phyloP scores from a whole-genome alignment of 2,113 vertebrate genomes.

The Gymnorhina tibicen region DNA sequence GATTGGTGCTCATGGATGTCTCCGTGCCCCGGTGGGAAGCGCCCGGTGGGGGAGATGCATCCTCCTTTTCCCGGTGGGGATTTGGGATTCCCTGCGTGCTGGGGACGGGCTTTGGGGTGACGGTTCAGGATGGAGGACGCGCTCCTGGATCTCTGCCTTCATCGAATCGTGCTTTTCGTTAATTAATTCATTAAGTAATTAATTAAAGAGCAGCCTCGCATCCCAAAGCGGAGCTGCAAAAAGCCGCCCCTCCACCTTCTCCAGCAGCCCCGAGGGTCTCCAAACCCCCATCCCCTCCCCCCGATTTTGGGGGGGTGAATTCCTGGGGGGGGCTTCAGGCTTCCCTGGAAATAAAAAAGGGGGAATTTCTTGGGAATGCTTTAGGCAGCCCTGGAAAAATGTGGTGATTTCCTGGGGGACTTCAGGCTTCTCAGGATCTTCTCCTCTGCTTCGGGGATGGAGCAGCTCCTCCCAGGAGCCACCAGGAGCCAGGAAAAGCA shows the following conservation, averaged over 20 bases:
- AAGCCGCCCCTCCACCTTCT: not conserved
- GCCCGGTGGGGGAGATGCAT: rapidly evolving
- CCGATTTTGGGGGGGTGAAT: not conserved
- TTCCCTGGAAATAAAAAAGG: too few relatives aligned
- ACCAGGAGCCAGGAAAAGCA: not conserved
- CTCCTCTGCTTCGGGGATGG: rapidly evolving
- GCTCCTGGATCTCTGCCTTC: not conserved
- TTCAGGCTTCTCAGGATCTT: too few relatives aligned
- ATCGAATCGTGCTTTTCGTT: not conserved
- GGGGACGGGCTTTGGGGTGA: not conserved
- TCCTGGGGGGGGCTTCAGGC: too few relatives aligned
- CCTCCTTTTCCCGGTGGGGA: rapidly evolving
- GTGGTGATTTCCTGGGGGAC: too few relatives aligned
- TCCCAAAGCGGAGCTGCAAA: rapidly evolving
- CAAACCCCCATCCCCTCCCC: too few relatives aligned
- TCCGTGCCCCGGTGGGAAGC: not conserved
- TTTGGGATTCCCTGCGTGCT: not conserved
- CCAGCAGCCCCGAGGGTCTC: not conserved
- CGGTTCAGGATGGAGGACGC: rapidly evolving
- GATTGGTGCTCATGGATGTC: not conserved
- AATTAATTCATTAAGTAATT: not conserved
- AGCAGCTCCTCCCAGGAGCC: not conserved
- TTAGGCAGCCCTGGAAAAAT: too few relatives aligned
- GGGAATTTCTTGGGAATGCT: too few relatives aligned
- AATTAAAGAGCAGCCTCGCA: not conserved